Percentiles rank a stretch among this genome's conserved stretches.
These are phyloP conservation scores for Acrocephalus kingi DNA, from an alignment of 2,113 vertebrate species.

Conservation along the genomic window DNA sequence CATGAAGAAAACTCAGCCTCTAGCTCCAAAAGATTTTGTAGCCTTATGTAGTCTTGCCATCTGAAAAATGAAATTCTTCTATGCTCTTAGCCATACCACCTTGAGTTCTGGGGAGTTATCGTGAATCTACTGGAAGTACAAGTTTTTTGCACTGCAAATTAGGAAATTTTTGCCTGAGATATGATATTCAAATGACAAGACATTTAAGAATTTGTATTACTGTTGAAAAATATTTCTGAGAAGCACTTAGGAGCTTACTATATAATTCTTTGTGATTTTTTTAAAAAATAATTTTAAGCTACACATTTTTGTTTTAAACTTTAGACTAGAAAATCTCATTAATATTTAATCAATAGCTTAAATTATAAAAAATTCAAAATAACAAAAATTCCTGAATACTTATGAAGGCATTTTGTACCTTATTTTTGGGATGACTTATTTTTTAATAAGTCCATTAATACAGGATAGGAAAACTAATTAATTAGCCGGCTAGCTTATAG, in stretches of 20 bases:
- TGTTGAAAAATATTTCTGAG: background rate
- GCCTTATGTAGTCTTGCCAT: background rate
- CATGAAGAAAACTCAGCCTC: background rate
- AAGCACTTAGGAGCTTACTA: background rate
- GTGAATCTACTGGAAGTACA: background rate
- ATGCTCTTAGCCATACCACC: background rate
- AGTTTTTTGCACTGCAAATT: background rate
- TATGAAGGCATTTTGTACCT: background rate
- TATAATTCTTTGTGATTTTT: background rate
- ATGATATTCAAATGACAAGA: background rate
- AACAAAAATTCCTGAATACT: background rate
- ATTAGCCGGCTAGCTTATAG: background rate
- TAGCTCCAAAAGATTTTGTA: background rate
- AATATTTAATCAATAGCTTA: background rate
- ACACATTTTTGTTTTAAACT: background rate
- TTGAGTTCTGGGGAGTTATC: background rate
- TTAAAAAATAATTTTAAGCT: background rate
- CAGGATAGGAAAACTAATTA: background rate
- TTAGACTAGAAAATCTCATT: background rate
- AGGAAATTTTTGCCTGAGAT: background rate
- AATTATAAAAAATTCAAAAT: background rate
- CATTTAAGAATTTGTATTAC: background rate
- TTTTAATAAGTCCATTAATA: background rate
- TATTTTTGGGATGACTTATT: background rate
- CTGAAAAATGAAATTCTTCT: background rate